phyloP scores from a whole-genome alignment of 2,888 invertebrate genomes.

The Caenorhabditis virilis region DNA sequence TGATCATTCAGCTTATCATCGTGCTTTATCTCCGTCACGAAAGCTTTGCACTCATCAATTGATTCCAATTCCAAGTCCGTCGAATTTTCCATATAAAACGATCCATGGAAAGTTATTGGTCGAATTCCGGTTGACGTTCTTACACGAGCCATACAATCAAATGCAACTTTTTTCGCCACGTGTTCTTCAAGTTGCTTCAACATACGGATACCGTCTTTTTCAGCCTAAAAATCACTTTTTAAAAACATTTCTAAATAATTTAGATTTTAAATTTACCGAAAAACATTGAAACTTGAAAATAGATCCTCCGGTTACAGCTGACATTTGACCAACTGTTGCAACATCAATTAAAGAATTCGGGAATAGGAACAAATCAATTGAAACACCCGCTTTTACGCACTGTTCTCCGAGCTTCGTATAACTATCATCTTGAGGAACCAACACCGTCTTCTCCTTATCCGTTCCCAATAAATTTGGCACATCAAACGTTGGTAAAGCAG shows the following conservation, averaged over 20 bases:
- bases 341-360: conserved; percentile 95
- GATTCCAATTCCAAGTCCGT: conserved; percentile 95
- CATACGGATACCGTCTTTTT: conserved; percentile 86
- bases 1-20: conserved; percentile 92
- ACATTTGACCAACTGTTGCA: conserved; percentile 90
- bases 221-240: conserved; percentile 75
- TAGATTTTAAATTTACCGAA: too few relatives aligned
- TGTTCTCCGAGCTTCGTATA: conserved; percentile 93
- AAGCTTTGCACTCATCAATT: conserved; percentile 78
- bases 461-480: conserved; percentile 94
- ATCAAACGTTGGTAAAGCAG: conserved; percentile 85
- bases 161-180: conserved; percentile 83
- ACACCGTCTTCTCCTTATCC: conserved; percentile 83
- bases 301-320: conserved; percentile 90
- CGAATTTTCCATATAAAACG: conserved; percentile 96
- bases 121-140: conserved; percentile 76
- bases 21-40: conserved; percentile 88
- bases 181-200: conserved; percentile 83
- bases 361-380: conserved; percentile 92
- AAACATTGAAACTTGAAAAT: conserved; percentile 93
- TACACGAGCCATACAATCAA: conserved; percentile 95
- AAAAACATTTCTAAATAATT: background rate
- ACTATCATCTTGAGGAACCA: conserved; percentile 83
- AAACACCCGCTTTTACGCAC: conserved; percentile 86
- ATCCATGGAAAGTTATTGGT: conserved; percentile 94